Base-by-base conservation (phyloP, 2,888 invertebrate species). In the Ptilodon capucinus region DNA sequence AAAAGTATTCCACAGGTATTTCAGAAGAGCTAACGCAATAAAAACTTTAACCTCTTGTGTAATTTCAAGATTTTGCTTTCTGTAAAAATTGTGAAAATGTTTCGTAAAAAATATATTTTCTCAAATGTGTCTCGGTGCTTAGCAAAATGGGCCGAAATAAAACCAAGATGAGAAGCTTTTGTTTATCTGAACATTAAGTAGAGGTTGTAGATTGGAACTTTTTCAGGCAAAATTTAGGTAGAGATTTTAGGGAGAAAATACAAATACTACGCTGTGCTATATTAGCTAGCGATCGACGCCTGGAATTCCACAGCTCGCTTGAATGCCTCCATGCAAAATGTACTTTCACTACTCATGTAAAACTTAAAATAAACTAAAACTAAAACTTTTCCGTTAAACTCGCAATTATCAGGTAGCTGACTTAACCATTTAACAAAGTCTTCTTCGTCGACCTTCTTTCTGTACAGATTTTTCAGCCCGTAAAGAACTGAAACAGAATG, bases 41-140 rank as follows among this genome's bases (percentile, higher is more conserved):
- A 40, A 64, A 62, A 60, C 41, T 57, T 48, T 16, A 41, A 45
- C 52, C 39, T 46, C 39, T 46, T 46, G 46, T 39, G 47, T 53
- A 60, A 64, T 38, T 51, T 46, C 46, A 48, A 48, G 18, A 32
- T 28, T 48, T 44, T 51, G 41, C n/a, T n/a, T n/a, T n/a, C n/a
- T n/a, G n/a, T n/a, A n/a, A n/a, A 49, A 52, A 64, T 44, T 45
- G 44, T 49, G 38, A 34, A 38, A 53, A 65, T 53, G 39, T 48
- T 5, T 23, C 14, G 34, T 53, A 48, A 46, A 41, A 60, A 46
- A 11, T 11, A 35, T 35, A 43, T 57, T n/a, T 42, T 30, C 38
- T 42, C 38, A 38, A 46, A 38, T 43, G 48, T 51, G 38, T 42
- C 43, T 23, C 42, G 42, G 14, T 41, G 17, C 44, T 36, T 48